Evolutionary conservation across 2,888 invertebrate species (phyloP), one percentile per base, ranked within the genome.

Genomic region (Reticulitermes lucifugus): DNA sequence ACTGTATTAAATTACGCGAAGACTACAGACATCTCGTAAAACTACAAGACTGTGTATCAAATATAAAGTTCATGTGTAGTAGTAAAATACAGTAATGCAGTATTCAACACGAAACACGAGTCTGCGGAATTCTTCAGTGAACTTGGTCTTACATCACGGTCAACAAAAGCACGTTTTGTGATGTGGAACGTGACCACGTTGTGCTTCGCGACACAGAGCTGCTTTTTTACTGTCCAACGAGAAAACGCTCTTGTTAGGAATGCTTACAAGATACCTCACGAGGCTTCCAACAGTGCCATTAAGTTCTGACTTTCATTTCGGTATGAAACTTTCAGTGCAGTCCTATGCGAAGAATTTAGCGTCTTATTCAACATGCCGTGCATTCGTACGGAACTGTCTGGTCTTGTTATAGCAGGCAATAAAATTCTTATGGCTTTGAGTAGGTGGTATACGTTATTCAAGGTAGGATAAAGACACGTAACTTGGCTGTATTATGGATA

Each of bases 141-240:
- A 65, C 65, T 25, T 25, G 65, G 25, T n/a, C 12, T 65, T 65
- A 73, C 21, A 29, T 73, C 22, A 73, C 12, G 73, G 73, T 73
- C 73, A 73, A 41, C 41, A 73, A 73, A 73, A 73, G 35, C 41
- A 41, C 41, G 73, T n/a, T 73, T 65, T 65, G 25, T 41, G 73
- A 73, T 3, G 35, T 21, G 73, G 29, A 41, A 41, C 73, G 73
- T 73, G 73, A 73, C 73, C 21, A 41, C 14, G 35, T 35, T 21
- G 12, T 10, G 35, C 73, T 73, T 73, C 22, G 73, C 73, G 73
- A 73, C 73, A 73, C 14, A 25, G 29, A 10, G 2, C 70, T 70
- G 46, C 21, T 10, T 41, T 73, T 73, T 73, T 73, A 14, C 41
- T 14, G 2, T 14, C 6, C 12, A 73, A 41, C 10, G n/a, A 25